These are phyloP conservation scores for Neoniphon sammara DNA, from an alignment of 2,797 vertebrate species.

Conservation along the genomic window DNA sequence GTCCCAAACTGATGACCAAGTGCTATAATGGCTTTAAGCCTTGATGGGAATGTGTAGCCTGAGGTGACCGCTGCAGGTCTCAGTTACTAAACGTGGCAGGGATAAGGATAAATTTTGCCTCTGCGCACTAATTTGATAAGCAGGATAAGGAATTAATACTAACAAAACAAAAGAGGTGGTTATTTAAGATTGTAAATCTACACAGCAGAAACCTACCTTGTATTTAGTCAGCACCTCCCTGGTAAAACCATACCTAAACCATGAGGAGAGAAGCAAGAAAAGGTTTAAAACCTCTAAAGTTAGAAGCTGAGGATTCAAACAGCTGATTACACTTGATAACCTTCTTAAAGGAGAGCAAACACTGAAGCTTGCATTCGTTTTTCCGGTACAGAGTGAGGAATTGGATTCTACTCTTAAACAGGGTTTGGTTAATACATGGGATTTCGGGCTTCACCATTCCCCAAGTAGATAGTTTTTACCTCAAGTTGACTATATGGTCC, in stretches of 20 bases:
- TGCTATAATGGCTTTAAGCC: neutral
- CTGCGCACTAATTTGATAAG: conserved; percentile 21
- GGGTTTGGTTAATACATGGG: neutral
- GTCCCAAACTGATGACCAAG: conserved; percentile 1
- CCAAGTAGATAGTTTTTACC: conserved; percentile 71
- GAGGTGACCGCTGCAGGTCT: conserved; percentile 19
- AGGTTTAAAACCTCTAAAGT: neutral
- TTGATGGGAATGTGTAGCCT: conserved; percentile 16
- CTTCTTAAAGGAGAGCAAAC: neutral
- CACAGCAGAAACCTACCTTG: conserved; percentile 81
- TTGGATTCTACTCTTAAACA: too few species aligned
- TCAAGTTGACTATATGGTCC: conserved; percentile 94
- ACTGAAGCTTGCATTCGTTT: neutral
- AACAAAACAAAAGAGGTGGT: conserved; percentile 12
- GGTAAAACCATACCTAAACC: conserved; percentile 92
- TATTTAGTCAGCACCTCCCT: conserved; percentile 96
- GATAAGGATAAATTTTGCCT: conserved; percentile 6
- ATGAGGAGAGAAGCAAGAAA: conserved; percentile 42
- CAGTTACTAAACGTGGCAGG: conserved; percentile 16
- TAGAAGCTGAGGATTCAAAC: neutral
- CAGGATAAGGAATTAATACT: conserved; percentile 16
- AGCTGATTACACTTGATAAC: neutral
- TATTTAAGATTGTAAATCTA: neutral
- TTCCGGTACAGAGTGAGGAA: too few species aligned
- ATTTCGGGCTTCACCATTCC: neutral